These are phyloP conservation scores for Dendrolimus kikuchii DNA, from an alignment of 1,140 invertebrate genomes.

Conservation along the genomic window DNA sequence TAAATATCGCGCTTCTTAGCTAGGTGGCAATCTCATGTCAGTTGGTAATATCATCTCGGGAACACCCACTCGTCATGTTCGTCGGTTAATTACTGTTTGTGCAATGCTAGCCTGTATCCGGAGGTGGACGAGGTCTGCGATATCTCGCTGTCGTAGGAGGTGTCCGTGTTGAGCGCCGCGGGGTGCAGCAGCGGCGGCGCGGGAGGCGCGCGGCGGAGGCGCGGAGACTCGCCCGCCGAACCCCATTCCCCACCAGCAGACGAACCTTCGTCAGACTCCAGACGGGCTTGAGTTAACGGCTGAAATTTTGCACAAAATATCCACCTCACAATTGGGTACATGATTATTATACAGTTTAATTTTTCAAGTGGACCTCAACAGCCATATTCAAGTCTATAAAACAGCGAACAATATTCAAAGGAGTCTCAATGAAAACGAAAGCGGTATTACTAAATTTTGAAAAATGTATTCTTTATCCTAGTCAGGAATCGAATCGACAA, in stretches of 20 bases:
- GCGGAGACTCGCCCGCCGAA: constrained; percentile 8
- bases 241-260: constrained; percentile 35
- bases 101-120: constrained; percentile 77
- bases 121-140: constrained; percentile 86
- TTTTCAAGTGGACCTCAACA: too few species aligned
- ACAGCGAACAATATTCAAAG: too few species aligned
- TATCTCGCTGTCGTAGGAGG: constrained; percentile 86
- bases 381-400: too few species aligned
- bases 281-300: constrained; percentile 24
- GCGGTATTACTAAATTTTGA: too few species aligned
- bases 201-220: constrained; percentile 41
- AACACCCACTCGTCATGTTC: constrained; percentile 72
- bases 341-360: too few species aligned
- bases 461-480: too few species aligned
- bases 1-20: neutral
- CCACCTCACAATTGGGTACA: too few species aligned
- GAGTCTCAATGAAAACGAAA: too few species aligned
- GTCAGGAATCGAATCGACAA: too few species aligned
- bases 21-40: neutral
- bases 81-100: constrained; percentile 66
- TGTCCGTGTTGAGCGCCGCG: constrained; percentile 61
- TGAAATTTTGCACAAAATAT: neutral
- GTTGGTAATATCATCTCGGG: constrained; percentile 39
- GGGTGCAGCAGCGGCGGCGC: constrained; percentile 38
- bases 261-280: constrained; percentile 67